phyloP scores from a whole-genome alignment of 1,140 invertebrate genomes.

The Chlorops oryzae region DNA sequence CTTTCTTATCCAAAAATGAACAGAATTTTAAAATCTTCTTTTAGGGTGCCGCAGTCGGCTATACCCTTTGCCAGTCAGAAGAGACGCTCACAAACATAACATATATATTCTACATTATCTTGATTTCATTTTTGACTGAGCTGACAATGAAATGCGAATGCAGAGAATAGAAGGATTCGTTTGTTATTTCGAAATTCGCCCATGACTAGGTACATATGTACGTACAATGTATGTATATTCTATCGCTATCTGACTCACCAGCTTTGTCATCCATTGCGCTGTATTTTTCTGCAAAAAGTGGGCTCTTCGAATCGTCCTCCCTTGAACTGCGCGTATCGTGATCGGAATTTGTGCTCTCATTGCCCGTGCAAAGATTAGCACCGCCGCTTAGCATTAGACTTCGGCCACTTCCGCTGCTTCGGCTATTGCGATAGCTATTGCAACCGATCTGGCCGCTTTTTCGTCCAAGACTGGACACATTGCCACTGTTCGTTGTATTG shows the following conservation, averaged over 20 bases:
- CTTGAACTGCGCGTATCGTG: conserved; percentile 43
- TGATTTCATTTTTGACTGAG: too few species aligned
- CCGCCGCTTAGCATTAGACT: background rate
- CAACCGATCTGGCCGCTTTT: too few species aligned
- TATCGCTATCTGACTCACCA: conserved; percentile 21
- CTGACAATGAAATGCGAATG: background rate
- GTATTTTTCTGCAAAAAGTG: conserved; percentile 36
- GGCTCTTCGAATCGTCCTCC: conserved; percentile 46
- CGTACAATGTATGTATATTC: conserved; percentile 20
- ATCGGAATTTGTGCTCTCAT: conserved; percentile 39
- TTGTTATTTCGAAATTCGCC: conserved; percentile 33
- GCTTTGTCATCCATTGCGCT: conserved; percentile 37
- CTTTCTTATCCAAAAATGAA: too few species aligned
- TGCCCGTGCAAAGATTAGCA: conserved; percentile 17
- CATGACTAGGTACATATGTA: conserved; percentile 24
- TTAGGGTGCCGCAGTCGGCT: too few species aligned
- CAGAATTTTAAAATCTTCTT: too few species aligned
- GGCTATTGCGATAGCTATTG: conserved; percentile 13
- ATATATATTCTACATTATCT: too few species aligned
- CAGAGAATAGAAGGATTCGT: background rate
- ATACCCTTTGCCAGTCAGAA: too few species aligned
- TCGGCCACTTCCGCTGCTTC: conserved; percentile 1
- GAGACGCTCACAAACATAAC: too few species aligned
- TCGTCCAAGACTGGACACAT: too few species aligned
- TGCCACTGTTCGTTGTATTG: too few species aligned